Evolutionary conservation across 2,888 invertebrate genomes (phyloP), one percentile per base, ranked within the genome.

Genomic region (Nemotelus nigrinus): DNA sequence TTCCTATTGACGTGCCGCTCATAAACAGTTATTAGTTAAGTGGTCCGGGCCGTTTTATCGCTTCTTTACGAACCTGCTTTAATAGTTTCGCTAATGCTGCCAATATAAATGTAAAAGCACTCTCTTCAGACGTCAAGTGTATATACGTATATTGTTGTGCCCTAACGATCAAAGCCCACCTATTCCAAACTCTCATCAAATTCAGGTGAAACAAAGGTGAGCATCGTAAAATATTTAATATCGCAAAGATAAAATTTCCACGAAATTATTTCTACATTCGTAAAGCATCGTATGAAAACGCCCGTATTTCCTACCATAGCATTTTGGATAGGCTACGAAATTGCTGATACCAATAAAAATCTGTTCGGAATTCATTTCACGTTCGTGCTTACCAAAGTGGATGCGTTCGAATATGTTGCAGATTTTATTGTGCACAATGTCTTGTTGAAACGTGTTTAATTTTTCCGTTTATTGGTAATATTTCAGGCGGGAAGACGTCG

Each of bases 1-100:
- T 48, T 47, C 39, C 57, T 74, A 63, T 50, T 74, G 74, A 63
- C 74, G 74, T 74, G 74, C 60, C 10, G 50, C 74, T 48, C 74
- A 60, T 72, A 72, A 74, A 60, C 74, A 60, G 74, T 74, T 74
- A 74, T 74, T 74, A 74, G 74, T 74, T 74, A 74, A 74, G 74
- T 74, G 74, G 60, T 60, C 47, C 72, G 53, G 60, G 53, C 55
- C 47, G n/a, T 74, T 74, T 74, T 60, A 74, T 74, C 63, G 48
- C 39, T 48, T 74, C 39, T 74, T 47, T 41, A 2, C 63, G 60
- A 74, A 74, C 63, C 47, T 60, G 60, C 41, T 74, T 74, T 74
- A 74, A 74, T 74, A 74, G 74, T 74, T 50, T 60, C 60, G 74
- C 74, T 74, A 60, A 60, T 63, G 74, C 63, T 50, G 74, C 63